Conservation (phyloP, 2,113 vertebrate species). For the Chrysemys picta region DNA sequence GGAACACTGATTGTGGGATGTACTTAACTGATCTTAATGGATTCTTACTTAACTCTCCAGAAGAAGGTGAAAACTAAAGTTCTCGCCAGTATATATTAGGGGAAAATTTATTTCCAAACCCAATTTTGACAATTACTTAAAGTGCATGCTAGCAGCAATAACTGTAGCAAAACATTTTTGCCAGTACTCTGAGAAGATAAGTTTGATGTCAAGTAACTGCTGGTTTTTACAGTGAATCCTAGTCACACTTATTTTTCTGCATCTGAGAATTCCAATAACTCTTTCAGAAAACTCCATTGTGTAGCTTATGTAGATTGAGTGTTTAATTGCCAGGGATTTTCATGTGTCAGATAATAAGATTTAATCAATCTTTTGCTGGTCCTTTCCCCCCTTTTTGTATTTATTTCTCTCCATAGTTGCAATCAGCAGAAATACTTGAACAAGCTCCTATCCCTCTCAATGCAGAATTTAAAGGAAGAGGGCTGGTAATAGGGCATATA, state of each 20-base stretch:
- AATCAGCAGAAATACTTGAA: background rate
- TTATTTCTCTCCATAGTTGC: background rate
- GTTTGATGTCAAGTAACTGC: background rate
- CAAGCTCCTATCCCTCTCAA: fast-evolving
- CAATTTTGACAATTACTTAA: background rate
- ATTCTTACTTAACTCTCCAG: background rate
- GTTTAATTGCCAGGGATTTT: background rate
- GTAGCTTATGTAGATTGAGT: background rate
- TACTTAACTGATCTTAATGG: background rate
- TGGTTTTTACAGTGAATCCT: background rate
- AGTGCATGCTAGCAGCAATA: background rate
- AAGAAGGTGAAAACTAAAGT: background rate
- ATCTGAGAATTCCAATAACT: background rate
- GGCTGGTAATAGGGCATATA: background rate
- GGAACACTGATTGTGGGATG: fast-evolving
- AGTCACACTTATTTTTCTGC: background rate
- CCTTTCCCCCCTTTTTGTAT: background rate
- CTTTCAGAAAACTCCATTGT: background rate
- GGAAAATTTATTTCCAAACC: background rate
- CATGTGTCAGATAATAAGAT: background rate
- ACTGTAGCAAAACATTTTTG: background rate
- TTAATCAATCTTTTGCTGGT: background rate
- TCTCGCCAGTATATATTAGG: fast-evolving
- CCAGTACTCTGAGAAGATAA: background rate
- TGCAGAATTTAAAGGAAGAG: background rate